Base-by-base conservation (phyloP, 2,797 vertebrate genomes). In the Rhabdomys pumilio region DNA sequence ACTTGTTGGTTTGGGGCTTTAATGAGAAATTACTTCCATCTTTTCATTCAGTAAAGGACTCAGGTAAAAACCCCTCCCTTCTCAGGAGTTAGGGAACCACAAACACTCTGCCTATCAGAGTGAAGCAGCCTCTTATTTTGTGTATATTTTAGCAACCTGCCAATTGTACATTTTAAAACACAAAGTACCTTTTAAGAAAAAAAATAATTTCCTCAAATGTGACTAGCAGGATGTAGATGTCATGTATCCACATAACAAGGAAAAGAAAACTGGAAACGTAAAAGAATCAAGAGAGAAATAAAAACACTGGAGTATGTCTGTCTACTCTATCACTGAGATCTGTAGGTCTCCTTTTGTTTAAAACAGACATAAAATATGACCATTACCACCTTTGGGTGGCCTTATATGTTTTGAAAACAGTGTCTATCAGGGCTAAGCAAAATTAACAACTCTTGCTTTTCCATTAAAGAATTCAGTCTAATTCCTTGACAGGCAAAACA, bases 401-500 rank as follows among this genome's bases (percentile, higher is more conserved):
- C 98, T 98, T 98, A 97, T 90, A 98, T 92, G 98, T 97, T 98
- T 80, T 95, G 97, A 97, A 95, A 96, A 96, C 59, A 95, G 24
- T 97, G 97, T 97, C 93, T 97, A 96, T 97, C 96, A 97, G 97
- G 98, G 98, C 98, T 97, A 98, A 98, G 96, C 96, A 96, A 98
- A 98, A 98, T 98, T 98, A 98, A 98, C 98, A 98, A 95, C 93
- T 98, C 97, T 93, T 97, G 97, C 96, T 98, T 98, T 97, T 93
- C 93, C 95, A 94, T 96, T 97, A 98, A 98, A 97, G 97, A 96
- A 97, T 98, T 97, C 95, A 97, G 97, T 98, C 96, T 97, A 90
- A 98, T 98, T 98, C 97, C 97, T 98, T 98, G 97, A 98, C 97
- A 97, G 97, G 98, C 96, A 98, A 98, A 98, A 98, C 96, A 97